phyloP scores from a whole-genome alignment of 2,797 vertebrate species.

The Momotus momota region DNA sequence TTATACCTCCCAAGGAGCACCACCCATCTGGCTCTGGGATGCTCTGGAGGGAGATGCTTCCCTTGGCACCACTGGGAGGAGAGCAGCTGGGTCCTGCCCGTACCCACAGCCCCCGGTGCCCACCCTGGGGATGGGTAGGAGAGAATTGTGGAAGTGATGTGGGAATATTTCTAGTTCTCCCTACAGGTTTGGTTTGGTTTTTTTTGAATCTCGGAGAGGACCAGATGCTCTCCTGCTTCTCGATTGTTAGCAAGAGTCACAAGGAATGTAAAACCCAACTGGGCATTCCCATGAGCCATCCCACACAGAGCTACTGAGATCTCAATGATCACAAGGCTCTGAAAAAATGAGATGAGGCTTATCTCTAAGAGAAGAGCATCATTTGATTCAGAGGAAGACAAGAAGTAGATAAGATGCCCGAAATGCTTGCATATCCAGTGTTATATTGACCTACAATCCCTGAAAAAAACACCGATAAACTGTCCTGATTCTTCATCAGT shows the following conservation, averaged over 20 bases:
- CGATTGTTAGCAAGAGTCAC: fast-evolving
- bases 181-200: not conserved
- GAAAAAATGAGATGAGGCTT: not conserved
- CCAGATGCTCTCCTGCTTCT: not conserved
- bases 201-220: not conserved
- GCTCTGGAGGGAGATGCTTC: not conserved
- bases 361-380: not conserved
- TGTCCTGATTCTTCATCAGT: not conserved
- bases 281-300: not conserved
- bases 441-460: not conserved
- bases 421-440: not conserved
- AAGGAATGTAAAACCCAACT: not conserved
- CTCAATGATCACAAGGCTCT: not conserved
- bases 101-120: not conserved
- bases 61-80: not conserved
- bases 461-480: slow-evolving; percentile 8
- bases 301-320: not conserved
- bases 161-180: not conserved
- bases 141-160: fast-evolving
- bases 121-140: not conserved
- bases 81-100: not conserved
- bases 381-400: not conserved
- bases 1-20: not conserved
- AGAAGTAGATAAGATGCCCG: not conserved
- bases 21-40: not conserved